These are phyloP conservation scores for Trididemnum miniatum DNA, from an alignment of 23 tunicate genomes.

Conservation along the genomic window DNA sequence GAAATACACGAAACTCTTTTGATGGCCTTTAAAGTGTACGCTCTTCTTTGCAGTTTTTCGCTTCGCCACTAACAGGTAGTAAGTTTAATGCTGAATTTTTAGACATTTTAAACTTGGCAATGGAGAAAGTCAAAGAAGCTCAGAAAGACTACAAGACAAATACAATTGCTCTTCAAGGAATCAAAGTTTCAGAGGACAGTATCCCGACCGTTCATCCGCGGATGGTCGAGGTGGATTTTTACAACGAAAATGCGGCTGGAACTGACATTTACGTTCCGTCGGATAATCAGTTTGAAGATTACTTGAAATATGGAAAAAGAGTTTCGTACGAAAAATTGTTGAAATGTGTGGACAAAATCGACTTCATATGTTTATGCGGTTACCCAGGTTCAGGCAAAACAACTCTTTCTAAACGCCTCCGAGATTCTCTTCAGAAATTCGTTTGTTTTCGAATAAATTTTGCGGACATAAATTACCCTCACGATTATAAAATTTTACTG, in stretches of 20 bases:
- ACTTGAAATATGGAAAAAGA: not conserved
- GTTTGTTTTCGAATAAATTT: conserved; percentile 14
- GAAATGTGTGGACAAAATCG: not conserved
- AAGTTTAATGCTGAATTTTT: no score
- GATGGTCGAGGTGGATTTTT: conserved; percentile 9
- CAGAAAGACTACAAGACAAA: not conserved
- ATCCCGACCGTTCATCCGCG: conserved; percentile 28
- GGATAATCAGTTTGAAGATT: not conserved
- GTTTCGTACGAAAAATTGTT: not conserved
- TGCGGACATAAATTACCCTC: conserved; percentile 5
- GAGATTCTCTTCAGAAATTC: not conserved
- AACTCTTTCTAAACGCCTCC: conserved; percentile 1
- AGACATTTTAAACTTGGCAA: no score
- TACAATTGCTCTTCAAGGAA: not conserved
- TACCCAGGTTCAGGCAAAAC: conserved; percentile 48
- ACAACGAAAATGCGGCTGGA: not conserved
- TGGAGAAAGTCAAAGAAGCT: not conserved
- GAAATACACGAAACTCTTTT: no score
- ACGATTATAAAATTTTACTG: not conserved
- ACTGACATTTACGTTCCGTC: not conserved
- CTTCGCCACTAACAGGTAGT: no score
- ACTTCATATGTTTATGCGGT: conserved; percentile 11
- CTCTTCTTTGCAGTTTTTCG: no score
- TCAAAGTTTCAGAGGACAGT: not conserved
- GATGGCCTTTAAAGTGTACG: no score